phyloP scores from a whole-genome alignment of 2,888 invertebrate species.

The Pyrocoelia pectoralis region DNA sequence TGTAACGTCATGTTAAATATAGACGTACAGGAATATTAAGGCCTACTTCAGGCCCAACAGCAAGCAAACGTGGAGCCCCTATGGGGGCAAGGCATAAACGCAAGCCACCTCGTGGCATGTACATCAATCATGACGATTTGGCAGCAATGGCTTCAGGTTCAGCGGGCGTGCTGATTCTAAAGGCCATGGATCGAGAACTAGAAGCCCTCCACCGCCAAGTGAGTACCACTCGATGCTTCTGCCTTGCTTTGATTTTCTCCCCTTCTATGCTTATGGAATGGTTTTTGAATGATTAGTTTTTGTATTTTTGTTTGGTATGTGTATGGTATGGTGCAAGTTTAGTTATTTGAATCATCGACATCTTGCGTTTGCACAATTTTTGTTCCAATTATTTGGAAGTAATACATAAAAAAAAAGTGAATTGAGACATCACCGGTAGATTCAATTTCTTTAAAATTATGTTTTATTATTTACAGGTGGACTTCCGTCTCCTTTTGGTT shows the following conservation, averaged over 20 bases:
- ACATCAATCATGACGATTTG: conserved; percentile 97
- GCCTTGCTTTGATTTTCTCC: conserved; percentile 16
- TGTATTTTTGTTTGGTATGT: conserved; percentile 19
- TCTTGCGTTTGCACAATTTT: conserved; percentile 24
- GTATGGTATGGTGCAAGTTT: conserved; percentile 8
- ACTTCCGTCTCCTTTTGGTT: background rate
- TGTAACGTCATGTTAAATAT: conserved; percentile 54
- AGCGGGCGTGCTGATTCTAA: conserved; percentile 85
- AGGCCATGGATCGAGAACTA: conserved; percentile 93
- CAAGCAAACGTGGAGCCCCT: conserved; percentile 64
- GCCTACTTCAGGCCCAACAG: conserved; percentile 76
- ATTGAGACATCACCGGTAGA: conserved; percentile 28
- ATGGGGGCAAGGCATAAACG: conserved; percentile 69
- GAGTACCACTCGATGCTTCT: conserved; percentile 62
- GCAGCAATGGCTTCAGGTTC: conserved; percentile 82
- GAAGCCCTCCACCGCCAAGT: conserved; percentile 96
- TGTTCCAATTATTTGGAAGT: conserved; percentile 18
- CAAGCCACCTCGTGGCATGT: conserved; percentile 95
- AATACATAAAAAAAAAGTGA: conserved; percentile 22
- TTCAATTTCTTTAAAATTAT: conserved; percentile 25
- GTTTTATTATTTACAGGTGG: conserved; percentile 22
- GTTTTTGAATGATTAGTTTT: conserved; percentile 24
- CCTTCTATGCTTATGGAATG: conserved; percentile 32
- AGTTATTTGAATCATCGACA: conserved; percentile 8
- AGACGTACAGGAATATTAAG: conserved; percentile 84